phyloP scores from a whole-genome alignment of 2,113 vertebrate genomes.

The Origma solitaria region DNA sequence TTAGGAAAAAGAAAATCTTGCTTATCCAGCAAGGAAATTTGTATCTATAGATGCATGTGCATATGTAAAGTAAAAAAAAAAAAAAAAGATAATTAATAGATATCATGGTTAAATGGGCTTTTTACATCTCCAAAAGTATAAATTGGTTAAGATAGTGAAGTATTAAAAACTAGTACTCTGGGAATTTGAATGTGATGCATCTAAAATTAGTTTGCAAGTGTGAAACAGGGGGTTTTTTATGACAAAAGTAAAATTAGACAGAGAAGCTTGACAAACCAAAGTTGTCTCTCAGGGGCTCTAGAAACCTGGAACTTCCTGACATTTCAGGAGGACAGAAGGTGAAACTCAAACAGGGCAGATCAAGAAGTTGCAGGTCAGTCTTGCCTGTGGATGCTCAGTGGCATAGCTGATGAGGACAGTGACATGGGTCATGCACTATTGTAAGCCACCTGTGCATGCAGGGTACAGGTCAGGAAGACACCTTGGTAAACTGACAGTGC shows the following conservation, averaged over 20 bases:
- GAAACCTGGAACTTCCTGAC: background rate
- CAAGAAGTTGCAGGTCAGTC: background rate
- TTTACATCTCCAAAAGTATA: background rate
- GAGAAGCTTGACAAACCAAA: background rate
- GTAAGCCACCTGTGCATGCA: background rate
- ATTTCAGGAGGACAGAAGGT: background rate
- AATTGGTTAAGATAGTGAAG: background rate
- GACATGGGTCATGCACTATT: rapidly evolving
- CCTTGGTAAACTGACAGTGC: background rate
- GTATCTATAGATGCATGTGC: background rate
- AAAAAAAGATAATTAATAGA: background rate
- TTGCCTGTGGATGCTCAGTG: background rate
- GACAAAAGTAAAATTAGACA: background rate
- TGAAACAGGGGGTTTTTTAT: background rate
- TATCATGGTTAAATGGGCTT: background rate
- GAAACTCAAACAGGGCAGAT: background rate
- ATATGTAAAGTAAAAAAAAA: background rate
- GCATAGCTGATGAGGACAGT: background rate
- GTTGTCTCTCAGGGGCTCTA: background rate
- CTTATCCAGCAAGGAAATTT: background rate
- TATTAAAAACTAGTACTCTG: background rate
- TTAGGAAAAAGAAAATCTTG: background rate
- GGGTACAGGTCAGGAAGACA: background rate
- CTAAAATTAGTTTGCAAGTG: background rate
- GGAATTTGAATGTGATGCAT: background rate